A percentile compares a stretch with the other conserved stretches of the same genome.
These are phyloP conservation scores for Ophiodon elongatus DNA, from an alignment of 2,113 vertebrate genomes.

Conservation along the genomic window DNA sequence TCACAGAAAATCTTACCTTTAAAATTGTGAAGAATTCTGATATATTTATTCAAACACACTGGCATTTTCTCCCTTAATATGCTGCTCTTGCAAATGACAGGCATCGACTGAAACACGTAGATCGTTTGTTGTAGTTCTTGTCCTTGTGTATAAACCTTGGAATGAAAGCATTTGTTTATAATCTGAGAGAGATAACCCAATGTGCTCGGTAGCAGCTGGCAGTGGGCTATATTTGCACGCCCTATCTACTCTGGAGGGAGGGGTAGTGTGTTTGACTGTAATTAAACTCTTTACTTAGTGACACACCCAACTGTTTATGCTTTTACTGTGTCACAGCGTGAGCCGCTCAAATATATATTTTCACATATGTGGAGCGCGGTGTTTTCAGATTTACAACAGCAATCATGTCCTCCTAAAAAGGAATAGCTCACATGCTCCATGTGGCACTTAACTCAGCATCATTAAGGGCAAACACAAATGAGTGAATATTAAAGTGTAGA, in stretches of 20 bases:
- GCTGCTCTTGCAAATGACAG: not conserved
- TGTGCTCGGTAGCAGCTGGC: slow-evolving; percentile 60
- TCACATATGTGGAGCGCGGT: slow-evolving; percentile 7
- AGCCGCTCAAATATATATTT: slow-evolving; percentile 20
- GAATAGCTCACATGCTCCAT: not conserved
- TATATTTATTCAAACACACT: not conserved
- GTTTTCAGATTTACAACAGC: not conserved
- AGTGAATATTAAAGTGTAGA: not conserved
- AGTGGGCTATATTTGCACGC: slow-evolving; percentile 68
- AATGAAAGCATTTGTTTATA: slow-evolving; percentile 45
- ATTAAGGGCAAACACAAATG: not conserved
- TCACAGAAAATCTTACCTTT: not conserved
- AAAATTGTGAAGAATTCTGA: not conserved
- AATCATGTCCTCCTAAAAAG: not conserved
- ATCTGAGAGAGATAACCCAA: slow-evolving; percentile 17
- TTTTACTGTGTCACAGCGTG: slow-evolving; percentile 23
- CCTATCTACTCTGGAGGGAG: slow-evolving; percentile 59
- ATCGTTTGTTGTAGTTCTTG: not conserved
- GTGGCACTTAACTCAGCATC: not conserved
- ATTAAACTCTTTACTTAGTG: slow-evolving; percentile 65
- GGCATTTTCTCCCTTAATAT: not conserved
- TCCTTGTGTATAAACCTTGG: not conserved
- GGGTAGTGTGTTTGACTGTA: slow-evolving; percentile 67
- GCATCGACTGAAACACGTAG: not conserved
- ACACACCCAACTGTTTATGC: slow-evolving; percentile 65